Evolutionary conservation across 1,140 invertebrate species (phyloP).

Genomic region (Neodiprion pinetum): DNA sequence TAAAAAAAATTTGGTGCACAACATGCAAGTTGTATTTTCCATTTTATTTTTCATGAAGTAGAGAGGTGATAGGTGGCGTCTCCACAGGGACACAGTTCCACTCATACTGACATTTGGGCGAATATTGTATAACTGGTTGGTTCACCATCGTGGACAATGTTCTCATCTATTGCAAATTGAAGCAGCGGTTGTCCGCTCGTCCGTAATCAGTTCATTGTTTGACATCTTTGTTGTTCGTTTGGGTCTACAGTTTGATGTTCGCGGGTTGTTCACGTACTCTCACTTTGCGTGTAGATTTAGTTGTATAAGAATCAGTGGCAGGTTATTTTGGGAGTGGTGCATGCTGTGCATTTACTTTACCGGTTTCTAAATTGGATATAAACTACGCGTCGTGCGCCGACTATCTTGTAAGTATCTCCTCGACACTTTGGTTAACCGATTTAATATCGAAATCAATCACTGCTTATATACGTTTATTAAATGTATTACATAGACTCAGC

Average conservation of each 20-base stretch:
- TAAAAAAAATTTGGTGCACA: no score
- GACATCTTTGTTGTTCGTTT: neutral
- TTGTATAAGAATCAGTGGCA: neutral
- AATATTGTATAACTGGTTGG: no score
- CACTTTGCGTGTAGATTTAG: neutral
- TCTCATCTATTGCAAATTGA: no score
- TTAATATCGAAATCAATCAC: slow-evolving; percentile 6
- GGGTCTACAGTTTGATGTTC: neutral
- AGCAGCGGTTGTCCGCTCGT: no score
- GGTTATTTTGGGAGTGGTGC: slow-evolving; percentile 6
- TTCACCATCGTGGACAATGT: no score
- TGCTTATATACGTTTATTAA: neutral
- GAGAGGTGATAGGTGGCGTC: no score
- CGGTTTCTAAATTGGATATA: neutral
- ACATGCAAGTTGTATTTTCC: no score
- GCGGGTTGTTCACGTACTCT: neutral
- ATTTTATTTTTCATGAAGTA: no score
- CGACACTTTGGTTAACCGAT: neutral
- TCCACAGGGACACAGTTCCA: no score
- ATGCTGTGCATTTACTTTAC: neutral
- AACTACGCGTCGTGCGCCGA: neutral
- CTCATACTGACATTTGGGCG: no score
- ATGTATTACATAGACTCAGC: no score
- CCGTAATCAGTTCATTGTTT: neutral
- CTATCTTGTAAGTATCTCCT: neutral